Conservation (phyloP, 2,113 vertebrate genomes). For the Mungos mungo region DNA sequence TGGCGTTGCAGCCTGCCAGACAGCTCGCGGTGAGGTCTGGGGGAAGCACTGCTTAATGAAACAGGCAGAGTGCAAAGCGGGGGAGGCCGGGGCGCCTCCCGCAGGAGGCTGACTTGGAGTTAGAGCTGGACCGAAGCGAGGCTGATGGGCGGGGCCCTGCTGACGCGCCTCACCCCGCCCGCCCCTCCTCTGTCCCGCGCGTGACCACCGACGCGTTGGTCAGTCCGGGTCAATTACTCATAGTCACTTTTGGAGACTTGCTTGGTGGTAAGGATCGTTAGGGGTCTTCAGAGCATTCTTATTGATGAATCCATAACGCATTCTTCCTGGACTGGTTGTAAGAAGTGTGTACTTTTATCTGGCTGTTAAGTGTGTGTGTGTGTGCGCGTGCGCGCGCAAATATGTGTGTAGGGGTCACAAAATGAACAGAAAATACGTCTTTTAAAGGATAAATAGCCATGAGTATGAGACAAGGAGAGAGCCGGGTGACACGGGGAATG, state of each 20-base stretch:
- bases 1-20: slow-evolving; percentile 70
- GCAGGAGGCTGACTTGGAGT: slow-evolving; percentile 72
- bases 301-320: neutral
- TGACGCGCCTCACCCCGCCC: slow-evolving; percentile 52
- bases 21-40: slow-evolving; percentile 72
- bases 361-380: neutral
- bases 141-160: slow-evolving; percentile 64
- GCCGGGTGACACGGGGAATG: neutral
- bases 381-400: neutral
- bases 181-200: slow-evolving; percentile 46
- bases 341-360: neutral
- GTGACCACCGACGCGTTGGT: neutral
- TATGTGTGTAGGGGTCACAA: neutral
- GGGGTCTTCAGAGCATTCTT: neutral
- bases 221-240: neutral
- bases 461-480: neutral
- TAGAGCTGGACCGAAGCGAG: slow-evolving; percentile 65
- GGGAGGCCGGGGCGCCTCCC: slow-evolving; percentile 70
- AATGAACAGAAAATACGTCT: neutral
- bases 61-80: slow-evolving; percentile 72
- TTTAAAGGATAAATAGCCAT: neutral
- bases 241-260: neutral
- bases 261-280: neutral
- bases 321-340: neutral
- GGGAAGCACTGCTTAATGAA: slow-evolving; percentile 69